Conservation (phyloP, 1,140 invertebrate species). For the Linepithema humile region DNA sequence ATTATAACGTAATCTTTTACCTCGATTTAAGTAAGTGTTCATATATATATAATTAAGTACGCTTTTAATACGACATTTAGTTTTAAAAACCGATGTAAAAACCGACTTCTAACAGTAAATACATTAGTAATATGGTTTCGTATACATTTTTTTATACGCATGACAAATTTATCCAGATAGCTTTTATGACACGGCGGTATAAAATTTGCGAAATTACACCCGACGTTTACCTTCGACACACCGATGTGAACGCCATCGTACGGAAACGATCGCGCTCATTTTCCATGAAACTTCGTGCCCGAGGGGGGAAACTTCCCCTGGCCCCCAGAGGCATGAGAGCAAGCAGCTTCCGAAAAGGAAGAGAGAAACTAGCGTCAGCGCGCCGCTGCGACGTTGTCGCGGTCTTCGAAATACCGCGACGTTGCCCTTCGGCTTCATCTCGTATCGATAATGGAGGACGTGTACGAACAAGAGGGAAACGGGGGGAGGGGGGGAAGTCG, state of each 20-base stretch:
- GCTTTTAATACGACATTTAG: background rate
- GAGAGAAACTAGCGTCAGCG: constrained; percentile 27
- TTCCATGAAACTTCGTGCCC: constrained; percentile 47
- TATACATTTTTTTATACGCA: no score
- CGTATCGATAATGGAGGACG: constrained; percentile 36
- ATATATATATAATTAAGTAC: background rate
- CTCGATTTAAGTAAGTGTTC: background rate
- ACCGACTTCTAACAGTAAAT: background rate
- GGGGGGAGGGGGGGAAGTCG: background rate
- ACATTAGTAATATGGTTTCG: background rate
- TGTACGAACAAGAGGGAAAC: background rate
- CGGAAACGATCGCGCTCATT: constrained; percentile 52
- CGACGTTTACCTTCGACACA: constrained; percentile 17
- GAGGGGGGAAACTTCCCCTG: background rate
- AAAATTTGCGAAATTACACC: constrained; percentile 26
- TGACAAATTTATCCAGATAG: no score
- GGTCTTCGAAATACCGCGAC: constrained; percentile 31
- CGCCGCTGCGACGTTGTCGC: constrained; percentile 53
- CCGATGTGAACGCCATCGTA: constrained; percentile 56
- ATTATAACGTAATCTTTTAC: background rate
- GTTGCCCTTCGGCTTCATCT: constrained; percentile 40
- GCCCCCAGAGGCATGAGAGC: constrained; percentile 1
- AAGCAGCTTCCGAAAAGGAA: constrained; percentile 50
- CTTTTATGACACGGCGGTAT: background rate
- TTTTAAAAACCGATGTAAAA: background rate